Conservation (phyloP, 2,797 vertebrate genomes). For the Eupleurogrammus muticus region DNA sequence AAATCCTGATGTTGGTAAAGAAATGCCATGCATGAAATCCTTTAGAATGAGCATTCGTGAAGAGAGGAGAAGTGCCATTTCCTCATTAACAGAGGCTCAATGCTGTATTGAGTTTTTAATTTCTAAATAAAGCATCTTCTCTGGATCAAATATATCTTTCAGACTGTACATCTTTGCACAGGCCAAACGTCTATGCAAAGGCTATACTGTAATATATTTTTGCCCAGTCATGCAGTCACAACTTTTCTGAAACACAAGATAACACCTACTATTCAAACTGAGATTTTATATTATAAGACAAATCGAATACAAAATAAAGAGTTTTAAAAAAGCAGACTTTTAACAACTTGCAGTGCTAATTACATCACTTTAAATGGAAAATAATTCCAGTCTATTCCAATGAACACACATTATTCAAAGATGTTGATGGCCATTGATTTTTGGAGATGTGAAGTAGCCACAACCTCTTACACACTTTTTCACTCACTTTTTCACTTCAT, state of each 20-base stretch:
- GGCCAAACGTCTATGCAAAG: not conserved
- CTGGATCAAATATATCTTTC: not conserved
- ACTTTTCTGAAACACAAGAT: not conserved
- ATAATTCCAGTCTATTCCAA: no score
- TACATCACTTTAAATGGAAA: not conserved
- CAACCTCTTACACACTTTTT: not conserved
- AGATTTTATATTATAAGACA: not conserved
- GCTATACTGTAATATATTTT: not conserved
- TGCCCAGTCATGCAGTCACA: no score
- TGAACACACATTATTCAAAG: not conserved
- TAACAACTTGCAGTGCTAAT: not conserved
- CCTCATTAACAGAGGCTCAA: not conserved
- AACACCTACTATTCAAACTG: not conserved
- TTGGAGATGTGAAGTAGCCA: constrained; percentile 13
- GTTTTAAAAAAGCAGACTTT: not conserved
- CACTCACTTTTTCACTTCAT: constrained; percentile 19
- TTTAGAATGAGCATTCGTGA: constrained; percentile 4
- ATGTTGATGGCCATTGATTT: not conserved
- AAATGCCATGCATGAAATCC: not conserved
- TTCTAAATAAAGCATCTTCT: constrained; percentile 5
- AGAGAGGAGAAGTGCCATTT: not conserved
- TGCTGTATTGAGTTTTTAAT: not conserved
- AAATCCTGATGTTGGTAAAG: constrained; percentile 5
- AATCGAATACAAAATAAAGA: not conserved
- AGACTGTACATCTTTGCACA: not conserved